Conservation (phyloP, 53 echinoderm and acorn worm genomes). For the Arbacia lixula region DNA sequence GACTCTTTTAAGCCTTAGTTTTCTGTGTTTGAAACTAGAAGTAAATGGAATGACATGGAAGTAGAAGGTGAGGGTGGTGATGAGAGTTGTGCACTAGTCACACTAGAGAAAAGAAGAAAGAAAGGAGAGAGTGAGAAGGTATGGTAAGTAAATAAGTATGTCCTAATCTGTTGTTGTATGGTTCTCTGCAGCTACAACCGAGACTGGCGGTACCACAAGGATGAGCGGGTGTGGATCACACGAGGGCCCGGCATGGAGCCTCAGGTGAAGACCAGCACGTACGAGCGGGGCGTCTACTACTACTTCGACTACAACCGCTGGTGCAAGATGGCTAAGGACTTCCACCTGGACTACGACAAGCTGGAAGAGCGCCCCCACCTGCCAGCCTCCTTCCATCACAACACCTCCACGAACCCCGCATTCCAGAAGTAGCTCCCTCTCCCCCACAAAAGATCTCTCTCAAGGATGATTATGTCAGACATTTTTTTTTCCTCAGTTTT, state of each 20-base stretch:
- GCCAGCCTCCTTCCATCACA: constrained; percentile 95
- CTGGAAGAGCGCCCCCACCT: constrained; percentile 98
- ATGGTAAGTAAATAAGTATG: too few species aligned
- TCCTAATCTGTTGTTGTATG: too few species aligned
- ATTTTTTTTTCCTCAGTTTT: neutral
- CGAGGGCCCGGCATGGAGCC: constrained; percentile 98
- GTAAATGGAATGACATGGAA: too few species aligned
- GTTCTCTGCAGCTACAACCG: constrained; percentile 84
- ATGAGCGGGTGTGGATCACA: constrained; percentile 98
- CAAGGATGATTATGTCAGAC: too few species aligned
- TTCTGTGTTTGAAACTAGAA: too few species aligned
- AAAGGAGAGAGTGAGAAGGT: too few species aligned
- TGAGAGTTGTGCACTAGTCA: too few species aligned
- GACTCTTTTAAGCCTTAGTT: too few species aligned
- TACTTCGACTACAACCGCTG: constrained; percentile 95
- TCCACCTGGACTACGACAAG: constrained; percentile 98
- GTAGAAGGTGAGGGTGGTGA: too few species aligned
- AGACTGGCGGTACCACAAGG: constrained; percentile 99
- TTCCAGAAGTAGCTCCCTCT: constrained; percentile 48
- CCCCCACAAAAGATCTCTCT: too few species aligned
- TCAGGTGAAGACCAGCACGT: constrained; percentile 94
- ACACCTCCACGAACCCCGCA: constrained; percentile 75
- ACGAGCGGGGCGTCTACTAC: constrained; percentile 96
- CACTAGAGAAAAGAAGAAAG: too few species aligned
- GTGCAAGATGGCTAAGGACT: constrained; percentile 98